phyloP scores from a whole-genome alignment of 2,113 vertebrate genomes.

The Microcebus murinus region DNA sequence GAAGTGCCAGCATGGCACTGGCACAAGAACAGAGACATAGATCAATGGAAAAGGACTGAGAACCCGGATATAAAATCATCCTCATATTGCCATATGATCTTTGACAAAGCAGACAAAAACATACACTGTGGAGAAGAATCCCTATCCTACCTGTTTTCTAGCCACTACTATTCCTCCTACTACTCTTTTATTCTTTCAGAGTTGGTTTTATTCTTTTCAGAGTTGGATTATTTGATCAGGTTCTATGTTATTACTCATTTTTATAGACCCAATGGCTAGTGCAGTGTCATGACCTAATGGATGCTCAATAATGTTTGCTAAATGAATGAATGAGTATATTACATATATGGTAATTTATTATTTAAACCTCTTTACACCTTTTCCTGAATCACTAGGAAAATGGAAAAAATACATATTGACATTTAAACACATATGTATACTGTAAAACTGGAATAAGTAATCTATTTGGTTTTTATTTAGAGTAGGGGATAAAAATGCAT shows the following conservation, averaged over 20 bases:
- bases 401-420: slow-evolving; percentile 52
- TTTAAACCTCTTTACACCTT: slow-evolving; percentile 52
- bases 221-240: slow-evolving; percentile 48
- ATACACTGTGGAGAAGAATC: too few species aligned
- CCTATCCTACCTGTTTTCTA: neutral
- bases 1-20: too few species aligned
- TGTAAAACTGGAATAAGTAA: slow-evolving; percentile 63
- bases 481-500: slow-evolving; percentile 45
- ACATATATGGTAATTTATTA: slow-evolving; percentile 54
- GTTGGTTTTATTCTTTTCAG: slow-evolving; percentile 37
- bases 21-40: too few species aligned
- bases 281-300: neutral
- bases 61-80: too few species aligned
- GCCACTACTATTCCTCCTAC: neutral
- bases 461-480: slow-evolving; percentile 61
- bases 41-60: too few species aligned
- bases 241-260: slow-evolving; percentile 46
- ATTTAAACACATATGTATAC: slow-evolving; percentile 58
- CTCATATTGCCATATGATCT: too few species aligned
- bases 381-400: slow-evolving; percentile 58
- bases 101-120: too few species aligned
- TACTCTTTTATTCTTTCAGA: slow-evolving; percentile 38
- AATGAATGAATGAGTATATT: slow-evolving; percentile 53
- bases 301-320: slow-evolving; percentile 63
- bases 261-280: neutral